Evolutionary conservation across 2,797 vertebrate genomes (phyloP), one percentile per base, ranked within the genome.

Genomic region (Ctenochaetus hawaiiensis): DNA sequence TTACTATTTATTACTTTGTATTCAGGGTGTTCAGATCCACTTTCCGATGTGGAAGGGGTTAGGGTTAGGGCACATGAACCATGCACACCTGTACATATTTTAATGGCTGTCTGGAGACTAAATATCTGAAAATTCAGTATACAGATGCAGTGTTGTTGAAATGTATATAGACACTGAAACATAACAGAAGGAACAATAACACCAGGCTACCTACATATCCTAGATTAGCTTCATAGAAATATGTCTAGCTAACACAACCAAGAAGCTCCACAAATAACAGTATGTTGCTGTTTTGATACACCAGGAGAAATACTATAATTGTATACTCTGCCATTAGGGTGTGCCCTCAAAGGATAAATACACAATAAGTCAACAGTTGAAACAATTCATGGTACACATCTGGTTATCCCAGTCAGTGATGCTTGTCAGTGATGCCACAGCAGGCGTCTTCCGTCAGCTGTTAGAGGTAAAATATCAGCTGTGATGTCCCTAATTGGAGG

Each of bases 381-480:
- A 54, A 45, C 18, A 43, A 17, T 37, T 34, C 48, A 54, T 58
- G 13, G 23, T 41, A 59, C 43, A 52, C 18, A 60, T 52, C 17
- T 30, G 52, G 37, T 26, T 60, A 63, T 57, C 67, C 14, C 18
- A 6, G 2, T 65, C 47, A 75, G n/a, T 20, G 48, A 59, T 1
- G 73, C 53, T n/a, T n/a, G 2, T 65, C 47, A 75, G n/a, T 20
- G 48, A 59, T 1, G 73, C 53, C 59, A 75, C 23, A 17, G 37
- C 56, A 63, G 59, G 63, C 75, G 53, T 67, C 16, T 23, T 52
- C 49, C 58, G 39, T 75, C 48, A 56, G 44, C 71, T 68, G 61
- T 60, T 57, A 57, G 18, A 72, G n/a, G 59, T 54, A 23, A 71
- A 61, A 48, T 52, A 20, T 58, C 62, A 37, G 65, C 51, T 53